Conservation (phyloP, 1,140 invertebrate species). For the Cotesia chilonis region DNA sequence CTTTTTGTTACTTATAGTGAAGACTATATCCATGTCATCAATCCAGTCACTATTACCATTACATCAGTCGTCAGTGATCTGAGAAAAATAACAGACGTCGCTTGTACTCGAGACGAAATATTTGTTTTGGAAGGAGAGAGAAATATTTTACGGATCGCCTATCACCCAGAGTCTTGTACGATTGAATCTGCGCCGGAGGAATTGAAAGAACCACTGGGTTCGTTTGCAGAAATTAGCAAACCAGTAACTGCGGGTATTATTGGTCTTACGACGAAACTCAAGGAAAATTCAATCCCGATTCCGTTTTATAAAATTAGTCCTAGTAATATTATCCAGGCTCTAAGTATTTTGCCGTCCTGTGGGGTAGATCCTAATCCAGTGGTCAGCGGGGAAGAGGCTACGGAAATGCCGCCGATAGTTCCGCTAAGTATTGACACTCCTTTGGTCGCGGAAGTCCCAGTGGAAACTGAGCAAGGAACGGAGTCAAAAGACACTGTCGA, state of each 20-base stretch:
- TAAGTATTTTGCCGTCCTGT: slow-evolving; percentile 49
- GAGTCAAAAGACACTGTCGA: slow-evolving; percentile 34
- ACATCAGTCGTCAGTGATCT: slow-evolving; percentile 65
- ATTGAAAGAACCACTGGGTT: slow-evolving; percentile 48
- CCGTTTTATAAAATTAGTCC: slow-evolving; percentile 60
- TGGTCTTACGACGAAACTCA: slow-evolving; percentile 59
- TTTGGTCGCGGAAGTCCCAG: slow-evolving; percentile 57
- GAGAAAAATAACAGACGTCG: slow-evolving; percentile 66
- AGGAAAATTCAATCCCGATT: slow-evolving; percentile 59
- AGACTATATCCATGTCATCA: slow-evolving; percentile 76
- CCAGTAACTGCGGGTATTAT: slow-evolving; percentile 56
- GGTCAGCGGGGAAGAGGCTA: slow-evolving; percentile 67
- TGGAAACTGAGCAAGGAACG: slow-evolving; percentile 27
- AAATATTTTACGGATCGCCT: slow-evolving; percentile 73
- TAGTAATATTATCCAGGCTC: slow-evolving; percentile 57
- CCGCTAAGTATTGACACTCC: slow-evolving; percentile 58
- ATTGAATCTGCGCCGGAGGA: slow-evolving; percentile 41
- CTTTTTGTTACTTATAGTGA: slow-evolving; percentile 80
- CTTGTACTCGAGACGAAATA: slow-evolving; percentile 79
- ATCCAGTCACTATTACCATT: slow-evolving; percentile 70
- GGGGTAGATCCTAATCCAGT: slow-evolving; percentile 57
- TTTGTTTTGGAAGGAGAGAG: slow-evolving; percentile 78
- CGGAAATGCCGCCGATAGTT: slow-evolving; percentile 62
- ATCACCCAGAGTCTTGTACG: slow-evolving; percentile 63
- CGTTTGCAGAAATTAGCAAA: slow-evolving; percentile 59